Conservation (phyloP, 2,888 invertebrate species). For the Spodoptera picta region DNA sequence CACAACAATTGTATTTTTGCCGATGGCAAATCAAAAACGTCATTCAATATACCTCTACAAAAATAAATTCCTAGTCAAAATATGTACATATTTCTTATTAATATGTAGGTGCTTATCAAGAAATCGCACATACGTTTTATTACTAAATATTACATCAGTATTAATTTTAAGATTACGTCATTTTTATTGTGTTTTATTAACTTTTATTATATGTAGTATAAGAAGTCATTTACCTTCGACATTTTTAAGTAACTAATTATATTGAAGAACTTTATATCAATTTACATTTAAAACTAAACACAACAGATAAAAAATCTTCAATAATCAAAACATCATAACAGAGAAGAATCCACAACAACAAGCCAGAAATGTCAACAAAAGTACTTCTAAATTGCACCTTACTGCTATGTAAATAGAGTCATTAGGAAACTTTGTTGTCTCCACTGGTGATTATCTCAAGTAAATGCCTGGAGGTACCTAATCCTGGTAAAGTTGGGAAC, state of each 20-base stretch:
- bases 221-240: conserved; percentile 6
- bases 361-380: not conserved
- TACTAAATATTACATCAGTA: conserved; percentile 17
- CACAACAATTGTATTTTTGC: too few relatives aligned
- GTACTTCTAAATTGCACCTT: not conserved
- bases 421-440: conserved; percentile 5
- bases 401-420: conserved; percentile 2
- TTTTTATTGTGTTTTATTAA: conserved; percentile 9
- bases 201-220: conserved; percentile 11
- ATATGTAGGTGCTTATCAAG: not conserved
- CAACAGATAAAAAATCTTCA: not conserved
- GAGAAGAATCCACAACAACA: not conserved
- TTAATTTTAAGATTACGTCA: conserved; percentile 10
- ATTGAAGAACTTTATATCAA: not conserved
- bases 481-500: conserved; percentile 19
- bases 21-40: too few relatives aligned
- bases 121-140: conserved; percentile 16
- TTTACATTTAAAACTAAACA: too few relatives aligned
- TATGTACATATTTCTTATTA: too few relatives aligned
- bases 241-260: not conserved
- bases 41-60: too few relatives aligned
- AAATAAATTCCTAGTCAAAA: not conserved
- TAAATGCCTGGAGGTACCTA: conserved; percentile 14
- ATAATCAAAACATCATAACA: not conserved
- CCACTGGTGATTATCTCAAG: conserved; percentile 1